Base-by-base conservation (phyloP, 2,888 invertebrate genomes). In the Eumacrocentrus americanus region DNA sequence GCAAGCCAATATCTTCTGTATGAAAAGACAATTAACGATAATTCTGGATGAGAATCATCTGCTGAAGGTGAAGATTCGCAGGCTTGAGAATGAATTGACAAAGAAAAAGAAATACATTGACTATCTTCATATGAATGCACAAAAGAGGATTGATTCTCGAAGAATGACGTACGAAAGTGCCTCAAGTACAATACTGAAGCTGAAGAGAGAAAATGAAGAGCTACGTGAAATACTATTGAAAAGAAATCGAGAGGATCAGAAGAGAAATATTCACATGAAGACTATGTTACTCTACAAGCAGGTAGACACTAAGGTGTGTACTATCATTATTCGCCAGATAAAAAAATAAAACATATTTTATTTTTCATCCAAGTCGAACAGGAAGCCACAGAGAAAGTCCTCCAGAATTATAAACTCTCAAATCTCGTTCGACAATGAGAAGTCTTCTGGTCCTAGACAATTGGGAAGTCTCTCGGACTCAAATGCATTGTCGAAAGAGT, bases 31-130 rank as follows among this genome's bases (percentile, higher is more conserved):
- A 59, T 60, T 74, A 48, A 62, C 67, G 6, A 58, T 65, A 38
- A 60, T 67, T 50, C 63, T 67, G 46, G 68, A 69, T 23, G 76
- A 75, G 42, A 76, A 75, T 69, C 70, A 74, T 51, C 55, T 73
- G 50, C 61, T 75, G 9, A 77, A 76, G 67, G 73, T 76, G 12
- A 74, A 73, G 68, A 65, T 74, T 61, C 70, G 74, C 6, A 71
- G 72, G 60, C 54, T 77, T 35, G 68, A 72, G 58, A 71, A 67
- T 54, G 74, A 75, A 60, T 53, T 75, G 50, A 64, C 64, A 14
- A 72, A 73, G 48, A 74, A 71, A 65, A 70, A 76, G 29, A 69
- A 66, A 59, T 71, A 73, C 50, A 71, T 76, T 34, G 73, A 76
- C 51, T 68, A 63, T 60, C 63, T 75, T 51, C 61, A 53, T 14